These are phyloP conservation scores for Rhadina sibilatrix DNA, from an alignment of 2,113 vertebrate genomes.

Conservation along the genomic window DNA sequence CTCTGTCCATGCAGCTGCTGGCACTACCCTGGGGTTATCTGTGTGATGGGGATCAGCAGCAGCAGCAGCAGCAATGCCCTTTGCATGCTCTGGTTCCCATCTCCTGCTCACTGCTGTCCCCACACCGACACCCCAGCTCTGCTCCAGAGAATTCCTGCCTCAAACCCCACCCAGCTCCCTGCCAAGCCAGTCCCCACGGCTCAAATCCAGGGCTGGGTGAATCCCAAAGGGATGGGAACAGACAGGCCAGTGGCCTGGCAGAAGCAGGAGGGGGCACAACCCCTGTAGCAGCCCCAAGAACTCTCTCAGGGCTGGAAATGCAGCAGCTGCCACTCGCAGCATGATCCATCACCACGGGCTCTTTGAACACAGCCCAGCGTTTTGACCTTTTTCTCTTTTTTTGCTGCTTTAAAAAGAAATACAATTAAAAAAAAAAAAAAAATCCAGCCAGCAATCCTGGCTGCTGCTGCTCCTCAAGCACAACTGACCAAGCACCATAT, in stretches of 20 bases:
- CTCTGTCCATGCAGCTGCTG: neutral
- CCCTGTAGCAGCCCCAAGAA: neutral
- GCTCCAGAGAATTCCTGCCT: accelerated
- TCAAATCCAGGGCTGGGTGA: neutral
- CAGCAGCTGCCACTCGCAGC: neutral
- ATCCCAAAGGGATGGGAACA: neutral
- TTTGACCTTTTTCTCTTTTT: neutral
- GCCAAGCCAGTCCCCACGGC: accelerated
- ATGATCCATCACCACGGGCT: neutral
- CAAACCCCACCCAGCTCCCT: neutral
- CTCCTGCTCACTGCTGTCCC: neutral
- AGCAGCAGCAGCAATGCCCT: neutral
- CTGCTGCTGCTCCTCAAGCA: conserved; percentile 12
- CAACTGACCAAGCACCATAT: conserved; percentile 59
- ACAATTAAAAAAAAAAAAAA: conserved; percentile 58
- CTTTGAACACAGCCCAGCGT: neutral
- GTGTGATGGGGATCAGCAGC: accelerated
- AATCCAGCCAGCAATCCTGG: neutral
- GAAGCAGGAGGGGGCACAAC: neutral
- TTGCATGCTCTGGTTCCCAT: neutral
- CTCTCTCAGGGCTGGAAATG: neutral
- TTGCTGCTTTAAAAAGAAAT: conserved; percentile 29
- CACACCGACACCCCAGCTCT: neutral
- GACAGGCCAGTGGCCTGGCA: neutral
- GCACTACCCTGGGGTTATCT: accelerated